Evolutionary conservation across 2,113 vertebrate species (phyloP).

Genomic region (Thunnus thynnus): DNA sequence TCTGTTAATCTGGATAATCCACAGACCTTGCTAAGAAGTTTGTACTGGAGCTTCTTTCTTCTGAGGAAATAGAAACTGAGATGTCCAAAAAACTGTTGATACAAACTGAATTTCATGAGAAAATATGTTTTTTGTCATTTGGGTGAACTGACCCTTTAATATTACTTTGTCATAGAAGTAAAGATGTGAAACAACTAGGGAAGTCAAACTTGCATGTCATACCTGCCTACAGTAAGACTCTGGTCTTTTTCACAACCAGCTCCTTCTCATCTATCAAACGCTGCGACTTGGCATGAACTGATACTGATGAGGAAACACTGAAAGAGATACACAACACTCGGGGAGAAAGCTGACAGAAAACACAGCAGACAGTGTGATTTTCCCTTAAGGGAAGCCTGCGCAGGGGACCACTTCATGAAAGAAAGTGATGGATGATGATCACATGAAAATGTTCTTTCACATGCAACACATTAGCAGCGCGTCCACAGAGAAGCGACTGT

Average conservation of each 20-base stretch:
- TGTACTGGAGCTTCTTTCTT: no score
- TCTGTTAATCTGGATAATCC: no score
- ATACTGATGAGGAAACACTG: conserved; percentile 37
- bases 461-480: conserved; percentile 56
- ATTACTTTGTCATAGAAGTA: background rate
- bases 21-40: no score
- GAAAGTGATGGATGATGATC: conserved; percentile 64
- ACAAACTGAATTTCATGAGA: no score
- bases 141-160: background rate
- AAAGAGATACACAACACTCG: conserved; percentile 31
- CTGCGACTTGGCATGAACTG: conserved; percentile 31
- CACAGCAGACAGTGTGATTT: conserved; percentile 13
- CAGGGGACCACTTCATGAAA: conserved; percentile 32
- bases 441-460: conserved; percentile 62
- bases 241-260: background rate
- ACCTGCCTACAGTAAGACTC: background rate
- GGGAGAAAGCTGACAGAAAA: conserved; percentile 51
- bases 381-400: conserved; percentile 30
- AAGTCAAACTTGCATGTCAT: background rate
- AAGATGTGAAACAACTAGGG: no score
- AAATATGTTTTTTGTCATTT: background rate
- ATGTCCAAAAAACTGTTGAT: no score
- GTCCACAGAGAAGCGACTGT: conserved; percentile 42
- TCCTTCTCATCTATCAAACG: conserved; percentile 17
- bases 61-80: no score